Base-by-base conservation (phyloP, 1,140 invertebrate genomes). In the Halotydeus destructor region DNA sequence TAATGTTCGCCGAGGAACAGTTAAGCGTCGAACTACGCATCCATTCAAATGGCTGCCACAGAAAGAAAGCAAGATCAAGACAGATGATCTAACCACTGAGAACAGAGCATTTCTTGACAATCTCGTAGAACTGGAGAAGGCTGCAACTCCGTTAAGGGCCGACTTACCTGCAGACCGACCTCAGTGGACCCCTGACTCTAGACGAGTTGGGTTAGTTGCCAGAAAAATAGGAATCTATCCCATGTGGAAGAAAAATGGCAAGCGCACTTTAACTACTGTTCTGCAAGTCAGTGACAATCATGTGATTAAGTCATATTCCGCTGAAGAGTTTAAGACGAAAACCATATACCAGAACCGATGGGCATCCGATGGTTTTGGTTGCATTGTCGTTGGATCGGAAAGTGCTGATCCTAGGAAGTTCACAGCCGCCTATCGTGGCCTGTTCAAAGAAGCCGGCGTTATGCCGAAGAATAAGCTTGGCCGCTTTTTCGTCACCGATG, bases 251-350 rank as follows among this genome's bases (percentile, higher is more conserved):
- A 89, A 82, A 60, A 68, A 78, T 62, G 89, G 89, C 1, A 69
- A 69, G 54, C 74, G 68, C 65, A 60, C 86, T 41, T 50, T 62
- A 1, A 72, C 78, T 2, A 93, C 88, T 12, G 55, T 94, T 45
- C 57, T 94, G 41, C 86, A 94, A 65, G 69, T 94, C 14, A 62
- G 81, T 21, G 91, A 97, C 57, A 96, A 96, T 63, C 88, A 96
- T 69, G 84, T 96, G 3, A 72, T 97, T 34, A 78, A 76, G 54
- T 94, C 91, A 60, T 76, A 74, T 45, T 70, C 82, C 14, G 83
- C 88, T 11, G 78, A 83, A 57, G 64, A 78, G 53, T 61, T 59
- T 58, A 55, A 44, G 69, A 50, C 48, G 14, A 35, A 45, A 36
- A 39, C 47, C 43, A 54, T 50, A 28, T 44, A 51, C n/a, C 54